phyloP scores from a whole-genome alignment of 2,113 vertebrate species.

The Clarias gariepinus region DNA sequence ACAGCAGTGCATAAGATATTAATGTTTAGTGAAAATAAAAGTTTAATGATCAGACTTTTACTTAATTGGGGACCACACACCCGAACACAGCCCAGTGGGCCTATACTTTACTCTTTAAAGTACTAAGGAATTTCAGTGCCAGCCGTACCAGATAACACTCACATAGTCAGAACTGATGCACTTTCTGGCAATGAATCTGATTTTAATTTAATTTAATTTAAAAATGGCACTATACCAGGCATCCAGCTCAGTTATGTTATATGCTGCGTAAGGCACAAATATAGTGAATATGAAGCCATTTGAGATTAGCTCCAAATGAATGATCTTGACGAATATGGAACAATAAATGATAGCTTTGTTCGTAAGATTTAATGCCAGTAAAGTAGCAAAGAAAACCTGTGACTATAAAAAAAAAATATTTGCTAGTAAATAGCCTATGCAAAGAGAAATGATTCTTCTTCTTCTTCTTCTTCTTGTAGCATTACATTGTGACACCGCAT shows the following conservation, averaged over 20 bases:
- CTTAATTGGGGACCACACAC: background rate
- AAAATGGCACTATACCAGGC: background rate
- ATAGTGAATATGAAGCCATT: background rate
- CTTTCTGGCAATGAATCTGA: background rate
- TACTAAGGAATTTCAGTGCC: background rate
- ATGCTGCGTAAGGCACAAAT: background rate
- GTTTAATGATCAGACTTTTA: background rate
- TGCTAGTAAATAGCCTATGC: too few species aligned
- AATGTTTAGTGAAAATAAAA: background rate
- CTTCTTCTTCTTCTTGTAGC: too few species aligned
- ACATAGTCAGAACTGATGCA: background rate
- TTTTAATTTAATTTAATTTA: background rate
- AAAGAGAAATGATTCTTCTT: too few species aligned
- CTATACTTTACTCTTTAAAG: background rate
- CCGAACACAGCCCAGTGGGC: background rate
- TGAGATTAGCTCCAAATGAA: background rate
- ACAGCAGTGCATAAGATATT: background rate
- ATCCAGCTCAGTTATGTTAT: background rate
- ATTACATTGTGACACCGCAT: too few species aligned
- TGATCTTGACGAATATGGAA: too few species aligned
- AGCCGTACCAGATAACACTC: background rate
- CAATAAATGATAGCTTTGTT: too few species aligned
- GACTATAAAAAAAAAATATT: too few species aligned
- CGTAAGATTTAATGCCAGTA: too few species aligned
- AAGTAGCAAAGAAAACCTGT: too few species aligned